Base-by-base conservation (phyloP, 2,888 invertebrate species). In the Noctua pronuba region DNA sequence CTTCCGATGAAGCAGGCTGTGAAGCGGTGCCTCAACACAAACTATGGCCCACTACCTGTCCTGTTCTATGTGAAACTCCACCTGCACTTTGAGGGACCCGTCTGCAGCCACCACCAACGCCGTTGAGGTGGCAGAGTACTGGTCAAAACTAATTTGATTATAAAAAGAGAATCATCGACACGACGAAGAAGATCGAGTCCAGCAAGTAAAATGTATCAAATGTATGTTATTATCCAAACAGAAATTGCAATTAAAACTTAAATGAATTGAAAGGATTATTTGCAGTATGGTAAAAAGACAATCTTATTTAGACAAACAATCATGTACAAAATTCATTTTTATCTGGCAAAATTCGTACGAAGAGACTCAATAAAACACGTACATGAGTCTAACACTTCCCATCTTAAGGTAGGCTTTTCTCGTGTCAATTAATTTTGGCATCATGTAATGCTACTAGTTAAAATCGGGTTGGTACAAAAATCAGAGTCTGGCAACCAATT, bases 391-490 rank as follows among this genome's bases (percentile, higher is more conserved):
- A n/a, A n/a, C 2, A 28, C 41, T 70, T 49, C 16, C 18, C 28
- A 73, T 3, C 16, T 64, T 11, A 13, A 38, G 1, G 31, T 31
- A 31, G 31, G 13, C 28, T 8, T 28, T 70, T 21, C 8, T 3
- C 24, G 28, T 28, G 18, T 65, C 35, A 78, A 28, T 55, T 65
- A 28, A 7, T 18, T 49, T 6, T 31, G 24, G 1, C 13, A 18
- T 41, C n/a, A n/a, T 68, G 2, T 24, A 52, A 24, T 38, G 60
- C 21, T 21, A 3, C 21, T 21, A 21, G 18, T 31, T 10, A 21
- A 55, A 69, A 52, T 31, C 11, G 28, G 8, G 18, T 46, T 16
- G 73, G 70, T 71, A 69, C 75, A 81, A 78, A 77, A 80, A 79
- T 81, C 77, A 72, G 74, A 76, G 72, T 72, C 38, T n/a, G n/a